A percentile compares a stretch with the other conserved stretches of the same genome.
phyloP scores from a whole-genome alignment of 2,888 invertebrate genomes.

The Venusia cambrica region DNA sequence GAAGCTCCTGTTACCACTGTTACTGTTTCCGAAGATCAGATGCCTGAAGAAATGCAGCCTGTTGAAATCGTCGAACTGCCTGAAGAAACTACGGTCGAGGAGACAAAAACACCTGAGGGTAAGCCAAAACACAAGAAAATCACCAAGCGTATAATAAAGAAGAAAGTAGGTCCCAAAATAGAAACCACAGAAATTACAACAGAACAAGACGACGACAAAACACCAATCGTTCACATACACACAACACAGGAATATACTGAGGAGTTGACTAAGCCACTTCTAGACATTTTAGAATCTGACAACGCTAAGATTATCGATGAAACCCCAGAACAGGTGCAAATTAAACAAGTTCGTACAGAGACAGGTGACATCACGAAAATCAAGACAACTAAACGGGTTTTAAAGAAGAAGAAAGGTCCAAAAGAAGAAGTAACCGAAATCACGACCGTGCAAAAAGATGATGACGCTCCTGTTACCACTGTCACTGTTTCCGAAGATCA shows the following conservation, averaged over 20 bases:
- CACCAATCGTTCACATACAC: slow-evolving; percentile 26
- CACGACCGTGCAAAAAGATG: slow-evolving; percentile 2
- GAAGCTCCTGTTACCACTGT: slow-evolving; percentile 12
- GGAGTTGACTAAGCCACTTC: slow-evolving; percentile 29
- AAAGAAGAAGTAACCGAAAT: slow-evolving; percentile 11
- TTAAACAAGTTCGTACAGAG: slow-evolving; percentile 49
- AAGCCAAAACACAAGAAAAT: slow-evolving; percentile 38
- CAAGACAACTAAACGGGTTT: slow-evolving; percentile 20
- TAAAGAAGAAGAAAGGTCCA: slow-evolving; percentile 7
- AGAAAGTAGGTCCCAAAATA: slow-evolving; percentile 31
- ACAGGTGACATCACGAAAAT: slow-evolving; percentile 44
- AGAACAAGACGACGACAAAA: slow-evolving; percentile 28
- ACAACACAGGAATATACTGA: slow-evolving; percentile 33
- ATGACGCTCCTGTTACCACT: slow-evolving; percentile 34
- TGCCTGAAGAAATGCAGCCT: background rate
- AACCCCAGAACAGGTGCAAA: slow-evolving; percentile 21
- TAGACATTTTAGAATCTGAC: slow-evolving; percentile 17
- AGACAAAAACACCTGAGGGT: slow-evolving; percentile 29
- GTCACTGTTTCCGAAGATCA: slow-evolving; percentile 47
- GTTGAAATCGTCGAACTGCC: slow-evolving; percentile 17
- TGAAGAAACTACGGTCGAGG: slow-evolving; percentile 32
- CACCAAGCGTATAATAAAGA: slow-evolving; percentile 29
- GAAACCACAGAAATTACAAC: slow-evolving; percentile 21
- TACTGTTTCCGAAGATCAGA: slow-evolving; percentile 3
- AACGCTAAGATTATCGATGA: slow-evolving; percentile 31